Conservation (phyloP, 2,113 vertebrate species). For the Archocentrus centrarchus region DNA sequence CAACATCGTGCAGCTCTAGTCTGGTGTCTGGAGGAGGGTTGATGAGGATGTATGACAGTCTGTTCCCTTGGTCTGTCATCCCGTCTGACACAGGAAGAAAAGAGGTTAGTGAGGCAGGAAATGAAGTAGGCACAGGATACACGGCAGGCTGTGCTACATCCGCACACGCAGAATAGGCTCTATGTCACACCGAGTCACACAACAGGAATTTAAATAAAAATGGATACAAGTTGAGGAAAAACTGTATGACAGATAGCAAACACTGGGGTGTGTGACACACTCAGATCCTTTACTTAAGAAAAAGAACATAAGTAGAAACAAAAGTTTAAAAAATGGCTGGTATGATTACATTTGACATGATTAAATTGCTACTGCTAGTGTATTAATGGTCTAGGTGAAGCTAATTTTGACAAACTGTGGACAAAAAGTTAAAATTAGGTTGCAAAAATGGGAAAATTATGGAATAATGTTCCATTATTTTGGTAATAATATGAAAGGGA, state of each 20-base stretch:
- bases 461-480: neutral
- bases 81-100: slow-evolving; percentile 79
- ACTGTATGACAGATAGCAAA: neutral
- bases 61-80: slow-evolving; percentile 86
- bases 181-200: slow-evolving; percentile 2
- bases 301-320: neutral
- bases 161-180: slow-evolving; percentile 8
- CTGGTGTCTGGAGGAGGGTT: slow-evolving; percentile 85
- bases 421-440: neutral
- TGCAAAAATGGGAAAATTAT: rapidly evolving
- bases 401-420: neutral
- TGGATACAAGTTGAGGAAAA: neutral
- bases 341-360: neutral
- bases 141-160: slow-evolving; percentile 40
- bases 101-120: slow-evolving; percentile 51
- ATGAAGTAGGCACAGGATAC: slow-evolving; percentile 59
- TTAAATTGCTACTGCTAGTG: neutral
- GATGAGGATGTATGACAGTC: slow-evolving; percentile 87
- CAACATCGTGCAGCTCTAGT: slow-evolving; percentile 86
- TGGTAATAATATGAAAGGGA: neutral
- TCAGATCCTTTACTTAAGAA: neutral
- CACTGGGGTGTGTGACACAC: neutral
- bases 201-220: slow-evolving; percentile 31
- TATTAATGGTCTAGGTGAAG: neutral
- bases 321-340: neutral